Percentiles rank a stretch among this genome's conserved stretches.
These are phyloP conservation scores for Gobio occitaniae DNA, from an alignment of 2,797 vertebrate genomes.

Conservation along the genomic window DNA sequence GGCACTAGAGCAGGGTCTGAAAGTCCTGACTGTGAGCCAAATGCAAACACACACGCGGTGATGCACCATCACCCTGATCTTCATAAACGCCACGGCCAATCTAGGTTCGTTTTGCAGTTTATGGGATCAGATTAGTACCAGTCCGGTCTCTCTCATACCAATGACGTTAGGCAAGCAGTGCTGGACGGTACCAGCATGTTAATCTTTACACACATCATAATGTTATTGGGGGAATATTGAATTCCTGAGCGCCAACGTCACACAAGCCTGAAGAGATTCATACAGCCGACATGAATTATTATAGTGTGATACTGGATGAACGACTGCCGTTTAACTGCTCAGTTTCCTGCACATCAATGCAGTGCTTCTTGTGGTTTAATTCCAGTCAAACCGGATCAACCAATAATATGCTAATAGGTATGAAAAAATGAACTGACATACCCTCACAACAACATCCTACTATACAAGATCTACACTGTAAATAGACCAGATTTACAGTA, in stretches of 20 bases:
- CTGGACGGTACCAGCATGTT: background rate
- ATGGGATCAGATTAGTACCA: background rate
- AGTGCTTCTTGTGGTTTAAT: background rate
- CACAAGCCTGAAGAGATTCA: background rate
- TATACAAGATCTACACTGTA: background rate
- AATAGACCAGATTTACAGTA: background rate
- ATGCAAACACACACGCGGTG: slow-evolving; percentile 26
- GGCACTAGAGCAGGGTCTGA: background rate
- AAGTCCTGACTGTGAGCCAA: slow-evolving; percentile 32
- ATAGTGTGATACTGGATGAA: background rate
- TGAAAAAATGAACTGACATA: background rate
- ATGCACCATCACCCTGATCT: slow-evolving; percentile 21
- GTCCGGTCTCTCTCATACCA: background rate
- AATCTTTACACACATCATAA: background rate
- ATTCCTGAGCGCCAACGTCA: slow-evolving; percentile 2
- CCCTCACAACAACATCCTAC: background rate
- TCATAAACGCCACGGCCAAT: background rate
- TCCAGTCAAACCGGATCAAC: background rate
- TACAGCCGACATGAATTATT: background rate
- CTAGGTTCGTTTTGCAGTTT: background rate
- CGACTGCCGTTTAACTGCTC: background rate
- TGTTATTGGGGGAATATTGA: background rate
- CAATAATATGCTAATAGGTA: background rate
- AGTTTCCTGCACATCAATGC: too few relatives aligned
- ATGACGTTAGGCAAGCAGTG: background rate